Percentiles rank a stretch among this genome's conserved stretches.
Evolutionary conservation across 2,888 invertebrate genomes (phyloP).

Genomic region (Drosophila kuntzei): DNA sequence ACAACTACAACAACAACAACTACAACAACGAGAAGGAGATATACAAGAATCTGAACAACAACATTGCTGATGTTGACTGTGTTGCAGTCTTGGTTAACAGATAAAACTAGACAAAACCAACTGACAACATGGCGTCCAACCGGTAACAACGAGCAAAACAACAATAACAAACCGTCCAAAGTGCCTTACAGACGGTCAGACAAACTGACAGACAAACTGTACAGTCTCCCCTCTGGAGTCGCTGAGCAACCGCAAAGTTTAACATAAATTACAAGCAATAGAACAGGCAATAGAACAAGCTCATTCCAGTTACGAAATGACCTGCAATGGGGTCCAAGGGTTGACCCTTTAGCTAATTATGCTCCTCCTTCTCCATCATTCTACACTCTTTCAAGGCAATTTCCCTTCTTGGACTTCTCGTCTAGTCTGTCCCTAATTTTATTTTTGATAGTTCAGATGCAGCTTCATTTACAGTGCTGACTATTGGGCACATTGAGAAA

Average conservation of each 20-base stretch:
- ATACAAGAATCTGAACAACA: conserved; percentile 26
- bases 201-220: conserved; percentile 1
- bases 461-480: conserved; percentile 2
- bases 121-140: conserved; percentile 24
- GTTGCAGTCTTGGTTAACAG: conserved; percentile 50
- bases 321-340: conserved; percentile 26
- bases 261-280: conserved; percentile 68
- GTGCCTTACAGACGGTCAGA: conserved; percentile 2
- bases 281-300: conserved; percentile 47
- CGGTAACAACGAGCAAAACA: conserved; percentile 23
- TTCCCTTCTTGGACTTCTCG: not conserved
- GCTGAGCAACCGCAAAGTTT: conserved; percentile 60
- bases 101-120: conserved; percentile 49
- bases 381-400: conserved; percentile 12
- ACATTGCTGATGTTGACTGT: conserved; percentile 41
- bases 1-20: conserved; percentile 22
- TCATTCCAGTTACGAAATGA: conserved; percentile 36
- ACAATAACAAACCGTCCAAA: conserved; percentile 6
- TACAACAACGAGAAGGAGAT: conserved; percentile 4
- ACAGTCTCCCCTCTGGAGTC: conserved; percentile 6
- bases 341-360: conserved; percentile 42
- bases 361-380: not conserved
- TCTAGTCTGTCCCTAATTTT: not conserved
- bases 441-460: conserved; percentile 5
- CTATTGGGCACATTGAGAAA: not conserved